Evolutionary conservation across 2,888 invertebrate genomes (phyloP).

Genomic region (Maniola hyperantus): DNA sequence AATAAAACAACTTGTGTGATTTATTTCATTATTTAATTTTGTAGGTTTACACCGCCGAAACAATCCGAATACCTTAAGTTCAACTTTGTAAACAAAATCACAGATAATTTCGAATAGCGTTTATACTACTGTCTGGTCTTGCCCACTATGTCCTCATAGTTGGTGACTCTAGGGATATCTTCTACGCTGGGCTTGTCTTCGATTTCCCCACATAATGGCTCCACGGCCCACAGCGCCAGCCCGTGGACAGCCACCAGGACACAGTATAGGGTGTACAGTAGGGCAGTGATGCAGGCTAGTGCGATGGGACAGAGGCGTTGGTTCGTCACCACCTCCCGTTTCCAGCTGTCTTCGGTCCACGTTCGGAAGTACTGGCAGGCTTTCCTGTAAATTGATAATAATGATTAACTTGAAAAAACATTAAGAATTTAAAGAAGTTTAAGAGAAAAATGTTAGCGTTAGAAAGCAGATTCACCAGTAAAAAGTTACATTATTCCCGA

Average conservation of each 20-base stretch:
- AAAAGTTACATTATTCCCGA: too few species aligned
- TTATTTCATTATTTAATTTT: background rate
- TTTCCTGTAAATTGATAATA: slow-evolving; percentile 47
- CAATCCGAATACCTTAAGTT: background rate
- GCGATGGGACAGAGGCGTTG: slow-evolving; percentile 49
- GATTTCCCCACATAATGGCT: slow-evolving; percentile 56
- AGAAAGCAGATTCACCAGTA: too few species aligned
- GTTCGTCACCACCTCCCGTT: slow-evolving; percentile 40
- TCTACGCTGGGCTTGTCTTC: slow-evolving; percentile 42
- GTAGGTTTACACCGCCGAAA: background rate
- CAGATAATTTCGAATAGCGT: background rate
- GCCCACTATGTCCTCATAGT: slow-evolving; percentile 50
- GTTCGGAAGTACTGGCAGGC: slow-evolving; percentile 60
- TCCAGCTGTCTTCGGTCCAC: slow-evolving; percentile 64
- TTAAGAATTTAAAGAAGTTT: too few species aligned
- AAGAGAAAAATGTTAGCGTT: too few species aligned
- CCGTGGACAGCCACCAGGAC: slow-evolving; percentile 51
- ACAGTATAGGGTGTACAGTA: slow-evolving; percentile 59
- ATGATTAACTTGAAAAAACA: too few species aligned
- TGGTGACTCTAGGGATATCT: slow-evolving; percentile 47
- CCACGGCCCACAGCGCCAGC: slow-evolving; percentile 61
- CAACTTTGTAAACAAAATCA: background rate
- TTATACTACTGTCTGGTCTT: slow-evolving; percentile 39
- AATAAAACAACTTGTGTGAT: background rate
- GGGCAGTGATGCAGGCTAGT: slow-evolving; percentile 52